Evolutionary conservation across 2,797 vertebrate genomes (phyloP), one percentile per base, ranked within the genome.

Genomic region (Coreius guichenoti): DNA sequence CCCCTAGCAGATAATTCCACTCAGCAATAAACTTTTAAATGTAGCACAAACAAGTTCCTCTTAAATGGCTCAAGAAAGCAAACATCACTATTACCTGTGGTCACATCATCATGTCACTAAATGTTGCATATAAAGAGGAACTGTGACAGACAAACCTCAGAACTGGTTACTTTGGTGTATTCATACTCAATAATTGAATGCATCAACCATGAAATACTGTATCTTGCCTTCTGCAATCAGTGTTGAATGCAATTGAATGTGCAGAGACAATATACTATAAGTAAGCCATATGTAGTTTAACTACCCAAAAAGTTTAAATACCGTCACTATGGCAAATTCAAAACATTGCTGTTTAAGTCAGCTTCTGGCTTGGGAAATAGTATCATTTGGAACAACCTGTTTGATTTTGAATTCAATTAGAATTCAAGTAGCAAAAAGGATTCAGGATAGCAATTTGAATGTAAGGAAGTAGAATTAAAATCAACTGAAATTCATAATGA

Each of bases 11-110:
- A 84, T 65, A 73, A 86, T 81, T 58, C 85, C 75, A 86, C 83
- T 82, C 86, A 86, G 86, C 47, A 86, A 76, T 80, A 87, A 67
- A 56, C 33, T 75, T 63, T 56, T 43, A 16, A 17, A 80, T 91
- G 91, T 91, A 92, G 91, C 91, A 91, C 91, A 93, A 91, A 93
- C 93, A 94, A 93, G 93, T 94, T 63, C 49, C 63, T 80, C 36
- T 31, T 63, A 33, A 70, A 73, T 13, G n/a, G n/a, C n/a, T 69
- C 33, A n/a, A 69, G 77, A 86, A 84, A 69, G 45, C 39, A 47
- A 67, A 51, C 21, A 74, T 29, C 23, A 51, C n/a, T 36, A 23
- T 43, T 69, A 77, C 69, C 65, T 39, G 26, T 63, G 26, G 81
- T 82, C 54, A 33, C 39, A 74, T 74, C 39, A 74, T 63, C 12